Evolutionary conservation across 1,140 invertebrate genomes (phyloP), one percentile per base, ranked within the genome.

Genomic region (Sarcophaga peregrina): DNA sequence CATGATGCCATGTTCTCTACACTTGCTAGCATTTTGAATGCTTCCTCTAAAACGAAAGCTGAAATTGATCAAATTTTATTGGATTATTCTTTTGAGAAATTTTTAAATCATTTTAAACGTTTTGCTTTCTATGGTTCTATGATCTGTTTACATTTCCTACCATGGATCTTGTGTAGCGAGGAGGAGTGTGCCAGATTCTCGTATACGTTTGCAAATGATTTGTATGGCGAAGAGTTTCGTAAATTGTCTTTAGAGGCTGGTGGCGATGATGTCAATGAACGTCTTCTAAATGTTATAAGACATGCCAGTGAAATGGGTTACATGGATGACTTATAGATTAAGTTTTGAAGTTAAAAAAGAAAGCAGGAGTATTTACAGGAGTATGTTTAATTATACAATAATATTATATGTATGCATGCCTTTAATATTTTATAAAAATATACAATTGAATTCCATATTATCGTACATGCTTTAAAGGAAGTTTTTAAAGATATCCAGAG

Each of bases 101-200:
- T 90, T 15, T 62, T 86, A 68, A 80, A 52, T 4, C 89, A 90
- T 73, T 90, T 88, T 25, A 84, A 85, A 48, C 86, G 86, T 5
- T 89, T 87, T 81, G 89, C 89, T 52, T 86, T 90, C 48, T 90
- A 90, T 78, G 89, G 89, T 1, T 84, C 85, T 2, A 82, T 90
- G 83, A 82, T 90, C 73, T 87, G 87, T 78, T 85, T 89, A 80
- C 89, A 90, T 81, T 90, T 90, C 15, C 80, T 89, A 83, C 89
- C 89, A 11, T 90, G 89, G 87, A 83, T 90, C 11, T 48, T 86
- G 45, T 86, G 86, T 84, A 84, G 13, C 15, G 85, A 87, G 9
- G 25, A 76, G 10, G 89, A 90, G 8, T 89, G 87, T 25, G 85
- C 81, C 0, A 75, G 83, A 13, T 80, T 90, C 0, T 87, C 89